A percentile compares a stretch with the other conserved stretches of the same genome.
Conservation (phyloP, 2,797 vertebrate genomes). For the Cyclopterus lumpus region DNA sequence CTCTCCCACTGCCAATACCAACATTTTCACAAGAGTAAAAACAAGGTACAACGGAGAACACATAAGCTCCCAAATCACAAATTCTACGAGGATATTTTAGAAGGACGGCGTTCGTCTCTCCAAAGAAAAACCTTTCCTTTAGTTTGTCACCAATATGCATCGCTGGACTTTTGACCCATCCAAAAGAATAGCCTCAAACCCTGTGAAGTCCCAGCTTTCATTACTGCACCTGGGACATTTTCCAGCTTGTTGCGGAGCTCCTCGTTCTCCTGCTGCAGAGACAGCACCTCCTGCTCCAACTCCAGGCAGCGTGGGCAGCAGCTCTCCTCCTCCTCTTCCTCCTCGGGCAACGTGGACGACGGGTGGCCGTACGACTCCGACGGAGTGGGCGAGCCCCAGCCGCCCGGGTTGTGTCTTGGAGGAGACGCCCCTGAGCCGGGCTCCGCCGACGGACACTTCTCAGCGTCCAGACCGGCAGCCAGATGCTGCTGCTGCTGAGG, state of each 20-base stretch:
- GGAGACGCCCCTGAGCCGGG: constrained; percentile 87
- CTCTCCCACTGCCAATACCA: neutral
- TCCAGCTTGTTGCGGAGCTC: constrained; percentile 96
- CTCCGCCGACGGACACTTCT: constrained; percentile 74
- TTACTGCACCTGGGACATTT: constrained; percentile 90
- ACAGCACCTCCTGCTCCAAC: constrained; percentile 97
- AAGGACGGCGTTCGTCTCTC: neutral
- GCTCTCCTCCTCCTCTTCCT: constrained; percentile 95
- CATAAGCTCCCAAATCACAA: neutral
- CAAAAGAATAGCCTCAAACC: neutral
- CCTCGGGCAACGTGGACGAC: constrained; percentile 96
- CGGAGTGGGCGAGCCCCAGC: constrained; percentile 95
- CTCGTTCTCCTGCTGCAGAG: constrained; percentile 98
- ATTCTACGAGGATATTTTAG: neutral
- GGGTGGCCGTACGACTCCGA: constrained; percentile 98
- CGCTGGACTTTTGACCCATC: neutral
- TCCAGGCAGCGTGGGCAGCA: constrained; percentile 97
- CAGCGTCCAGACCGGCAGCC: constrained; percentile 78
- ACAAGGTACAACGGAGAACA: neutral
- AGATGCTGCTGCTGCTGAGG: constrained; percentile 68
- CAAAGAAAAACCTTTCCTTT: neutral
- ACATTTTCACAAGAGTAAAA: neutral
- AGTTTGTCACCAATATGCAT: neutral
- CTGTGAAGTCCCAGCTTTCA: neutral
- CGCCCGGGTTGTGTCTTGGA: constrained; percentile 89